Percentiles rank a stretch among this genome's conserved stretches.
Evolutionary conservation across 2,113 vertebrate species (phyloP).

Genomic region (Pseudonaja textilis): DNA sequence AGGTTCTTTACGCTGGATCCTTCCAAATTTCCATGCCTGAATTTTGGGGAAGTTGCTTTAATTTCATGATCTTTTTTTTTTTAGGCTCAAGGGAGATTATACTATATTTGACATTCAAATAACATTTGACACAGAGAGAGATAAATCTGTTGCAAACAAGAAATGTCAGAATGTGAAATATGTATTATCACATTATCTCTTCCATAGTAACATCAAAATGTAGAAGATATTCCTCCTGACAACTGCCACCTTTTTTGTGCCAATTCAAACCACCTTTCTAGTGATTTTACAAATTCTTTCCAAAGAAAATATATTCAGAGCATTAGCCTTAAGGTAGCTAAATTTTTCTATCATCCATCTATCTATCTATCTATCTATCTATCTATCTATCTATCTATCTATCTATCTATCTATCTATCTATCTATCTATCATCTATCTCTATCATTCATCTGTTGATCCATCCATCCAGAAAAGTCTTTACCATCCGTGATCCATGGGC

Average conservation of each 20-base stretch:
- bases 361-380: too few relatives aligned
- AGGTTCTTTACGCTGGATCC: slow-evolving; percentile 5
- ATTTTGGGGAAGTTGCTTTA: neutral
- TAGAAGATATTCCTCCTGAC: neutral
- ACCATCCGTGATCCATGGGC: neutral
- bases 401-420: too few relatives aligned
- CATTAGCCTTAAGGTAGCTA: neutral
- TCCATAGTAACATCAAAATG: neutral
- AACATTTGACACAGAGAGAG: neutral
- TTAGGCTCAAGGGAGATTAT: neutral
- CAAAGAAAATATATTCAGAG: neutral
- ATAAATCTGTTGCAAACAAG: neutral
- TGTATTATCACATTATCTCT: too few relatives aligned
- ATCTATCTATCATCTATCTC: too few relatives aligned
- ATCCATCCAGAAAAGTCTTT: neutral
- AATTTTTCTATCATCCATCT: neutral
- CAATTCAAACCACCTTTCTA: neutral
- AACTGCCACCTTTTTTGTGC: neutral
- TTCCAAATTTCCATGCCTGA: neutral
- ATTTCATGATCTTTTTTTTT: neutral
- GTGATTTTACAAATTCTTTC: neutral
- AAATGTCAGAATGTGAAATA: neutral
- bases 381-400: too few relatives aligned
- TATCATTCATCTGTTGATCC: neutral
- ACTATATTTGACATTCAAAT: neutral